These are phyloP conservation scores for Caranx melampygus DNA, from an alignment of 2,113 vertebrate species.

Conservation along the genomic window DNA sequence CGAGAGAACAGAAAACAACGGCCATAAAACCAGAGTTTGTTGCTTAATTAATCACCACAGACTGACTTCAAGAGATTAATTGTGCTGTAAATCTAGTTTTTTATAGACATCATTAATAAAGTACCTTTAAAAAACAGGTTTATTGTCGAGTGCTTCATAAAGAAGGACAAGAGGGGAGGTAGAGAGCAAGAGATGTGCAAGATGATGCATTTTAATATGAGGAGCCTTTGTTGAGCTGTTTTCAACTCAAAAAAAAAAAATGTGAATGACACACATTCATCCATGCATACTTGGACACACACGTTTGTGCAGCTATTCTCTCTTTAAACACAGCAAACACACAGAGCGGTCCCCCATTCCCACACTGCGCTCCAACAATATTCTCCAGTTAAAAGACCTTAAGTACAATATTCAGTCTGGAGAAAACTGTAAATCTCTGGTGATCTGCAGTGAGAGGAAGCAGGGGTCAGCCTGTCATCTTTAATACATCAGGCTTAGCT, in stretches of 20 bases:
- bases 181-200: constrained; percentile 26
- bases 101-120: constrained; percentile 56
- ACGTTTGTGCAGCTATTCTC: constrained; percentile 6
- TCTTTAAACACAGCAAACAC: neutral
- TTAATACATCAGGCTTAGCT: constrained; percentile 65
- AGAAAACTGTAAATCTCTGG: constrained; percentile 66
- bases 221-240: constrained; percentile 38
- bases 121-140: constrained; percentile 47
- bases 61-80: constrained; percentile 61
- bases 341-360: constrained; percentile 21
- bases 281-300: constrained; percentile 11
- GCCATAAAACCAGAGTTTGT: constrained; percentile 49
- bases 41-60: constrained; percentile 47
- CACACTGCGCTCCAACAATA: constrained; percentile 42
- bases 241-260: constrained; percentile 33
- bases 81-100: constrained; percentile 56
- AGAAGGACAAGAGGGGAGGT: constrained; percentile 15
- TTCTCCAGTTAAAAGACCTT: constrained; percentile 38
- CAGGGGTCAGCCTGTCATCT: constrained; percentile 65
- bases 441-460: constrained; percentile 57
- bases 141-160: constrained; percentile 27
- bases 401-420: constrained; percentile 39
- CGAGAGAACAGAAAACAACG: constrained; percentile 27
- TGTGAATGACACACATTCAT: constrained; percentile 12
- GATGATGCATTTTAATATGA: constrained; percentile 22